Percentiles rank a stretch among this genome's conserved stretches.
phyloP scores from a whole-genome alignment of 1,140 invertebrate genomes.

The Helicorthomorpha holstii region DNA sequence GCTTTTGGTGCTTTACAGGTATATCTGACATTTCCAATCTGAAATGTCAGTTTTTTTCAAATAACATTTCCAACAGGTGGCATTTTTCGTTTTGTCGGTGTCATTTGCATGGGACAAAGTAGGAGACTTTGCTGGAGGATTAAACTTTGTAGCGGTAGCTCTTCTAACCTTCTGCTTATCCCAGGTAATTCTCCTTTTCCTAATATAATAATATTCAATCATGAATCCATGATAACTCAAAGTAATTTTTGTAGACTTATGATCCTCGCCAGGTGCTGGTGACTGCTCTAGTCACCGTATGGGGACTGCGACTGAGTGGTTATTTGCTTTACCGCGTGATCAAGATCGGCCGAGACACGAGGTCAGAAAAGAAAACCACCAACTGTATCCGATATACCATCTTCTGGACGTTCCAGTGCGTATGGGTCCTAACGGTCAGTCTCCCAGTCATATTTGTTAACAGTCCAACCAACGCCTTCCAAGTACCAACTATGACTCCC shows the following conservation, averaged over 20 bases:
- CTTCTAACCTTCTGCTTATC: conserved; percentile 69
- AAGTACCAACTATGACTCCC: conserved; percentile 52
- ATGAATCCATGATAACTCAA: conserved; percentile 1
- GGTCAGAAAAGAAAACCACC: conserved; percentile 71
- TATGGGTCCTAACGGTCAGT: conserved; percentile 85
- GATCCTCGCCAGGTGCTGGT: conserved; percentile 73
- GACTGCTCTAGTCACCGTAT: conserved; percentile 64
- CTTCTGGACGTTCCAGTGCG: conserved; percentile 80
- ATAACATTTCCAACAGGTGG: too few species aligned
- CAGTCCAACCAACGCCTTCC: conserved; percentile 45
- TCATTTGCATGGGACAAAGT: conserved; percentile 74
- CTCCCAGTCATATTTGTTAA: conserved; percentile 81
- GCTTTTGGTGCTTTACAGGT: too few species aligned
- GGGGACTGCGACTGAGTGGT: conserved; percentile 63
- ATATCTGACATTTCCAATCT: conserved; percentile 69
- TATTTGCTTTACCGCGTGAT: conserved; percentile 75
- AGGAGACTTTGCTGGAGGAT: conserved; percentile 78
- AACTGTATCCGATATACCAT: conserved; percentile 70
- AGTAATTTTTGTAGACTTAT: conserved; percentile 56
- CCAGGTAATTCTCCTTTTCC: conserved; percentile 37
- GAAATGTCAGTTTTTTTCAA: conserved; percentile 78
- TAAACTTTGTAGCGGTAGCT: conserved; percentile 76
- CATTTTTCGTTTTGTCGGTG: too few species aligned
- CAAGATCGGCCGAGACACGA: conserved; percentile 72
- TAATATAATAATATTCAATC: conserved; percentile 2